Evolutionary conservation across 2,113 vertebrate species (phyloP), one percentile per base, ranked within the genome.

Genomic region (Anolis sagrei): DNA sequence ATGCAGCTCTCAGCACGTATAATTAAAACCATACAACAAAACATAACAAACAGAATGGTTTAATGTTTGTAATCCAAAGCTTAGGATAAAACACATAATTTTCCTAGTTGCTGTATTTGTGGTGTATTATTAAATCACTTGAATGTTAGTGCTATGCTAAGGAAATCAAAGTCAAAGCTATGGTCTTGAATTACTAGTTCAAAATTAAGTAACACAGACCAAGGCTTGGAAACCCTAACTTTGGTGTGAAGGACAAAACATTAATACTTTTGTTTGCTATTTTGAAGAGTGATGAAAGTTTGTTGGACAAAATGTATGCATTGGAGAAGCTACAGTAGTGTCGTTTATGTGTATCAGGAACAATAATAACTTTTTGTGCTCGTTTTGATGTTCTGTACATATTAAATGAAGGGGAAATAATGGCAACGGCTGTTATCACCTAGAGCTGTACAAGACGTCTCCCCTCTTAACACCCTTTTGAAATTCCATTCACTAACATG

Each of bases 1-100:
- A 80, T 90, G 48, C 80, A 86, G 27, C 84, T 39, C 0, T 48
- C 95, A 83, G 78, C 80, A 82, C 51, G 73, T 78, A 58, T 89
- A 19, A 77, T 34, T 72, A 2, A 84, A 73, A 58, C 70, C 87
- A 62, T 68, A 13, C 44, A 83, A 32, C 18, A 83, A 58, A 73
- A 72, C 39, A 75, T 44, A 8, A 11, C 54, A 78, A 58, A 58
- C 23, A 36, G 48, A 68, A n/a, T 21, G 10, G 23, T 64, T 21
- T 10, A 36, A 44, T 44, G 39, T 44, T 25, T 48, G 58, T 23
- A 83, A n/a, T 19, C 27, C 54, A 48, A 29, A 69, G 39, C 34
- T 11, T 29, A 61, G 73, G 74, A n/a, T 0, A 4, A 86, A 81
- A 9, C 85, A 79, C 18, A 82, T 78, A 82, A 18, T 48, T 87